Evolutionary conservation across 2,797 vertebrate species (phyloP), one percentile per base, ranked within the genome.

Genomic region (Gambusia yucatana): DNA sequence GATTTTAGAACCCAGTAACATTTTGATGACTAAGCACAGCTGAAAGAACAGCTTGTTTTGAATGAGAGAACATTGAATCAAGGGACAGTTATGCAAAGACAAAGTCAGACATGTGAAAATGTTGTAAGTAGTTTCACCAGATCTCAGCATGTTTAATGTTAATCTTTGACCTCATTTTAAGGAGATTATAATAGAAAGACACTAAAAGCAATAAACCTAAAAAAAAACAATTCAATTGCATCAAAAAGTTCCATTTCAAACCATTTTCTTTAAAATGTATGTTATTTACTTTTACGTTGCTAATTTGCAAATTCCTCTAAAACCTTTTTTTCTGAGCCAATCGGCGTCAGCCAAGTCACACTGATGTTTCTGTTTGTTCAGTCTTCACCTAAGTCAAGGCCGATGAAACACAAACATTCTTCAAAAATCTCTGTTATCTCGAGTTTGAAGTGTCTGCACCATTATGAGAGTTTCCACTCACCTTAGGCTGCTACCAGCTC

Each of bases 1-100:
- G 44, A 57, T 78, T 73, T 75, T 73, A 57, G 72, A 81, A 57
- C 7, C 20, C 17, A 0, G 4, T 52, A 81, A 76, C 25, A 79
- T 76, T 70, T 70, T 77, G 57, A 82, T 82, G 75, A 87, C 72
- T 6, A 59, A 67, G 36, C 74, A 65, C 17, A 65, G 6, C 13
- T 55, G 39, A 82, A 63, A 75, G 46, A 4, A 75, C 73, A 77
- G 74, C 36, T 43, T 28, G 10, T 16, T 9, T 41, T 2, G 75
- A 30, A n/a, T 52, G 46, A 20, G 44, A 39, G 13, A 77, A 77
- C 14, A 52, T 43, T 55, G 22, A 30, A 28, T 71, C 8, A 39
- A 6, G 46, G 10, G 20, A 22, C 7, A 25, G 0, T 73, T 67
- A 22, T 20, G 30, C 46, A 72, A 30, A 36, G 7, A 67, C 36